These are phyloP conservation scores for Emydocephalus ijimae DNA, from an alignment of 2,113 vertebrate genomes.

Conservation along the genomic window DNA sequence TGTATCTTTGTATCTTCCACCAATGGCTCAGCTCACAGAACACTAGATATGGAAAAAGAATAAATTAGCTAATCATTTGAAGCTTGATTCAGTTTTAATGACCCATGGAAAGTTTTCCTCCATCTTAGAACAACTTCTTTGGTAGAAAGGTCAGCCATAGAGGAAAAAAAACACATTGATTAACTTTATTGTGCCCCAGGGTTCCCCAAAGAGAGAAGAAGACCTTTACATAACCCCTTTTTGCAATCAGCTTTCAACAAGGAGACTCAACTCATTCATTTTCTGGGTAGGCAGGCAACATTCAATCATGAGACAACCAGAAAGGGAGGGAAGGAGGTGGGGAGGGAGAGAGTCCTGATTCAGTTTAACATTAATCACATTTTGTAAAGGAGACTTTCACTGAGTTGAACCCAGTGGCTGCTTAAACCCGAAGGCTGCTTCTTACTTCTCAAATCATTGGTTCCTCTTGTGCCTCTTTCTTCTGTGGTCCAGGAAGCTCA, in stretches of 20 bases:
- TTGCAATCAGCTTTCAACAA: background rate
- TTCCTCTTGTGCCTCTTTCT: background rate
- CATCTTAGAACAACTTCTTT: conserved; percentile 37
- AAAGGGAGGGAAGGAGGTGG: background rate
- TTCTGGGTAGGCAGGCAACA: background rate
- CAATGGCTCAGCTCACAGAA: conserved; percentile 55
- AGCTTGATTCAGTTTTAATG: conserved; percentile 48
- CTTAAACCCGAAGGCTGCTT: background rate
- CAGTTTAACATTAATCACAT: background rate
- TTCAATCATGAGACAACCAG: background rate
- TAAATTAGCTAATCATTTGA: conserved; percentile 59
- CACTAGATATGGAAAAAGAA: conserved; percentile 58
- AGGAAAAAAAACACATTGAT: conserved; percentile 5
- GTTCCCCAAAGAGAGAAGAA: background rate
- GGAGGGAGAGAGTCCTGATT: background rate
- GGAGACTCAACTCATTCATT: background rate
- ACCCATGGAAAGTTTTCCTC: conserved; percentile 54
- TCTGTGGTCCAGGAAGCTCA: background rate
- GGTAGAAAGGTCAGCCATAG: conserved; percentile 14
- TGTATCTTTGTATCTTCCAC: conserved; percentile 36
- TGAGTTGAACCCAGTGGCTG: background rate
- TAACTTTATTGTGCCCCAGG: background rate
- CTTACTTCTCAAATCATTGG: background rate
- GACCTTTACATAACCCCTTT: background rate
- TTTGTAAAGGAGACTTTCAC: background rate